A percentile compares a stretch with the other conserved stretches of the same genome.
These are phyloP conservation scores for Synchiropus splendidus DNA, from an alignment of 2,113 vertebrate species.

Conservation along the genomic window DNA sequence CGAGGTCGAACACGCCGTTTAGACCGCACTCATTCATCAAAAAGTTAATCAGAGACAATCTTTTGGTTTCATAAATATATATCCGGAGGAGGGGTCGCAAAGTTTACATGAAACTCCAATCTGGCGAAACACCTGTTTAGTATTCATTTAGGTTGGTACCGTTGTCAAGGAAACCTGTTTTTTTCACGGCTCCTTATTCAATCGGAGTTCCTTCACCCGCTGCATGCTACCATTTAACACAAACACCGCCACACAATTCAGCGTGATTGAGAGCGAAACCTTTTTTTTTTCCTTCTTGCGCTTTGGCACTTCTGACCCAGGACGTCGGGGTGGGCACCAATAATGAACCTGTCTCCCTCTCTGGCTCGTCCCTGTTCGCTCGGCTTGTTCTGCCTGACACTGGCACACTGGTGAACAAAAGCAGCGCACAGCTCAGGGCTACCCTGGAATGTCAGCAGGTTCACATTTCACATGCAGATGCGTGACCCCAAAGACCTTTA, in stretches of 20 bases:
- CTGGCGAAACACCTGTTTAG: constrained; percentile 6
- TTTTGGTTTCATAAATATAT: too few species aligned
- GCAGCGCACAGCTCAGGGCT: constrained; percentile 74
- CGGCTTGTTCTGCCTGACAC: constrained; percentile 85
- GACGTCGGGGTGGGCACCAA: constrained; percentile 24
- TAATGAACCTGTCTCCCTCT: constrained; percentile 25
- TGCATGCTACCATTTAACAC: constrained; percentile 15
- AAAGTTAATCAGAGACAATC: too few species aligned
- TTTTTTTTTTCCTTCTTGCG: constrained; percentile 14
- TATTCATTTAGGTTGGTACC: constrained; percentile 15
- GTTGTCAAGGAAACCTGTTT: constrained; percentile 43
- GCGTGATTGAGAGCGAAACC: constrained; percentile 2
- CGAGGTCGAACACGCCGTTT: constrained; percentile 13
- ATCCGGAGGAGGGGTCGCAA: too few species aligned
- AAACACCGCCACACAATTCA: constrained; percentile 1
- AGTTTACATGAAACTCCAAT: not conserved
- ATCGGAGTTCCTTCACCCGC: constrained; percentile 8
- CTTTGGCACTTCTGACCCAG: constrained; percentile 14
- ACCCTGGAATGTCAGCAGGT: constrained; percentile 89
- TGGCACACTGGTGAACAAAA: constrained; percentile 82
- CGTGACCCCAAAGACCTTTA: constrained; percentile 80
- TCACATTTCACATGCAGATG: constrained; percentile 97
- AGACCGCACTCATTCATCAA: too few species aligned
- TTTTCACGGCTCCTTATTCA: constrained; percentile 27
- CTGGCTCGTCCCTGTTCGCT: constrained; percentile 26